Evolutionary conservation across 2,888 invertebrate genomes (phyloP), one percentile per base, ranked within the genome.

Genomic region (Oxycera nigricornis): DNA sequence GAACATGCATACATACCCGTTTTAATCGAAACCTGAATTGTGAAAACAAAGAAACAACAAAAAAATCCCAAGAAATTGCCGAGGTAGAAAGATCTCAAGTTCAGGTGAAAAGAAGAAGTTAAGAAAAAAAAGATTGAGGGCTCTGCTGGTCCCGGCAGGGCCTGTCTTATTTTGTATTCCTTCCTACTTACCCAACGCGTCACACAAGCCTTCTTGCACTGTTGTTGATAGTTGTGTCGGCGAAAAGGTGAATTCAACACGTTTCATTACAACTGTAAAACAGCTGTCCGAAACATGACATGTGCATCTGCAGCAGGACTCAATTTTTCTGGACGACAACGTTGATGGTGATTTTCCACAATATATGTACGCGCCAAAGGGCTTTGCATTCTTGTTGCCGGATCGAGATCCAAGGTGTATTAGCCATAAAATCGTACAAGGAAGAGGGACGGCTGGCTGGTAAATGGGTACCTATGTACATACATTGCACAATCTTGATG

Each of bases 201-300:
- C n/a, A n/a, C n/a, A n/a, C n/a, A n/a, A n/a, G n/a, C n/a, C 6
- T 35, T 35, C 6, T 35, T 35, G 35, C 35, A 7, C 35, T 46
- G 14, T 46, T 59, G 59, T 24, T n/a, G 11, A 17, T 9, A 24
- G 20, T 4, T 11, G 24, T 55, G 20, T n/a, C 17, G 55, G 17
- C 17, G 52, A 30, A 70, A 68, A 68, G 52, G 52, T 52, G 50
- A 52, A 70, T 55, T 35, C 7, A 52, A 55, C 52, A 70, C 70
- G 70, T 55, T 52, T 70, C 52, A 70, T 68, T 68, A 70, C 70
- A 70, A 28, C 68, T 68, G 35, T 70, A 70, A 70, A 70, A 70
- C 70, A 70, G 70, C 70, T 52, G 70, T 70, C 70, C n/a, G 9
- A 24, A 52, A 52, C 70, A 31, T 70, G 55, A 70, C 52, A 70